Conservation (phyloP, 2,113 vertebrate genomes). For the Eretmochelys imbricata region DNA sequence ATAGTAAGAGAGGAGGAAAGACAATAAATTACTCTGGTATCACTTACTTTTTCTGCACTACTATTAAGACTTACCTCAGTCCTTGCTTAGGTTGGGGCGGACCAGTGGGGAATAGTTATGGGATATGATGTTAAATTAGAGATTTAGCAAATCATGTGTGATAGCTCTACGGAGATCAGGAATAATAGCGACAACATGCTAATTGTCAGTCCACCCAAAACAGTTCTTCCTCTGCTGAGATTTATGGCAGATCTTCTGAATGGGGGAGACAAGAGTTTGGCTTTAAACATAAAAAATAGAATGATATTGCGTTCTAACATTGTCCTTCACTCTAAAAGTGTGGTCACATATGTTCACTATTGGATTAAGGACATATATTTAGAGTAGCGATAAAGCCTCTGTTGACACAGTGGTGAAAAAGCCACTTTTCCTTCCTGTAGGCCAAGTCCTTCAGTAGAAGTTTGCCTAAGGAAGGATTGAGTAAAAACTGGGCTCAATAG, state of each 20-base stretch:
- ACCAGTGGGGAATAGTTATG: neutral
- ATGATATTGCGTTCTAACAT: neutral
- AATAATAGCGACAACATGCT: neutral
- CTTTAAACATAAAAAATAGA: neutral
- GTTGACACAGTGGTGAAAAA: neutral
- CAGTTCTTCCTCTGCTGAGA: neutral
- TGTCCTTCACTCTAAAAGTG: neutral
- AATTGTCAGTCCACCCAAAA: neutral
- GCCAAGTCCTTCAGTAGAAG: neutral
- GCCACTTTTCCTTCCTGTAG: neutral
- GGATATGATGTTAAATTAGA: neutral
- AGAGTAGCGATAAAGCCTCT: neutral
- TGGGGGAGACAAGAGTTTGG: neutral
- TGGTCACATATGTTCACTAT: neutral
- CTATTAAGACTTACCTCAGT: neutral
- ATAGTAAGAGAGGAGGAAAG: neutral
- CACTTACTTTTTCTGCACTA: neutral
- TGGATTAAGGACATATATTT: neutral
- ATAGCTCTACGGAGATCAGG: conserved; percentile 20
- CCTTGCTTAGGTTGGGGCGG: neutral
- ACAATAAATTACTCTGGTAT: neutral
- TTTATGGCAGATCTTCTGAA: neutral
- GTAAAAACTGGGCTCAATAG: neutral
- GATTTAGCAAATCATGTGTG: conserved; percentile 1
- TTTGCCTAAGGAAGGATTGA: neutral